Evolutionary conservation across 2,888 invertebrate genomes (phyloP), one percentile per base, ranked within the genome.

Genomic region (Theodoxus fluviatilis): DNA sequence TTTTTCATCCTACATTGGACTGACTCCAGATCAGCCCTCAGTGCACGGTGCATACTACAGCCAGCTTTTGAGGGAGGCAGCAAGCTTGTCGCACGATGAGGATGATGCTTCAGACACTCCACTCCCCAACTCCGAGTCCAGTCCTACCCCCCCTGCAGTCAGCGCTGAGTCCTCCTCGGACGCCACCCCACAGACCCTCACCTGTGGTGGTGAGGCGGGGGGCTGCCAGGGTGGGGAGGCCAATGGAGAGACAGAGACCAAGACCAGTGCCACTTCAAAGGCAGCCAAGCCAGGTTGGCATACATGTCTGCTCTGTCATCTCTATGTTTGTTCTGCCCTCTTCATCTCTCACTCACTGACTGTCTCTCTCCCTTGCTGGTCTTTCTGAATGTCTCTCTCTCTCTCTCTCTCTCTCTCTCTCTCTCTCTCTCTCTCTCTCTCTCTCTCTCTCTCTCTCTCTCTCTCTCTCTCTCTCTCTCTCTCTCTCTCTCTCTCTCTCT

Each of bases 31-130:
- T 37, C 78, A 76, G 25, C 79, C 82, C 25, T 71, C 74, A 63
- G 73, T 81, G n/a, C 74, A 79, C 43, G 85, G 85, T 76, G 79
- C 84, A 15, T 85, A 83, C 69, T 78, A 85, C 66, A 76, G 79
- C 38, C 79, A 84, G 65, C 73, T 86, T 63, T 84, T 85, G 84
- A 76, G 80, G 63, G 82, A 83, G 69, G 52, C 66, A 37, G 64
- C 52, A 57, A 33, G 40, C 12, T 64, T 63, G 65, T 40, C 52
- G 25, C 35, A 35, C 49, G 28, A 43, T 22, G 59, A 47, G 12
- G 35, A 31, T 25, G 22, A n/a, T n/a, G 57, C 37, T 43, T 40
- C 38, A 2, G 37, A 40, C 38, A 63, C 47, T n/a, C 28, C 35
- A 25, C 28, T 40, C 35, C 25, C 68, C 35, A 38, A 37, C 35